Evolutionary conservation across 2,888 invertebrate genomes (phyloP).

Genomic region (Bedellia somnulentella): DNA sequence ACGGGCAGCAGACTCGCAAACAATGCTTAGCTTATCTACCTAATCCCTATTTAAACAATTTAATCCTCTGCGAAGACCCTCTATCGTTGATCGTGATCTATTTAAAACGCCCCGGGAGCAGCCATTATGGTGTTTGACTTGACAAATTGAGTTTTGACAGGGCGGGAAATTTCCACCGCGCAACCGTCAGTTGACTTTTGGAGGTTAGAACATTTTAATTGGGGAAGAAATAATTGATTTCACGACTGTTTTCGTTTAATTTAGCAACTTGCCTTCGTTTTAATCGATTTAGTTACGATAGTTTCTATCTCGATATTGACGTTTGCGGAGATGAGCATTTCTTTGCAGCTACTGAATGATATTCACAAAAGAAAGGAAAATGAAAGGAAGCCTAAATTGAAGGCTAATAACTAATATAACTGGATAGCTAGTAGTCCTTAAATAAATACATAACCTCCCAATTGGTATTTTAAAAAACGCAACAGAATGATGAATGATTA

Average conservation of each 20-base stretch:
- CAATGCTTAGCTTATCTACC: slow-evolving; percentile 47
- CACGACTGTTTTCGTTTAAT: slow-evolving; percentile 25
- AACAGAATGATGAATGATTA: too few species aligned
- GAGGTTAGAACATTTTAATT: slow-evolving; percentile 23
- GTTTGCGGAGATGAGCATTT: too few species aligned
- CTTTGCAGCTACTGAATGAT: too few species aligned
- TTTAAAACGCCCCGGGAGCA: slow-evolving; percentile 22
- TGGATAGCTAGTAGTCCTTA: too few species aligned
- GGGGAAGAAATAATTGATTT: slow-evolving; percentile 22
- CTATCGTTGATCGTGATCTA: slow-evolving; percentile 12
- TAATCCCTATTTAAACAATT: slow-evolving; percentile 60
- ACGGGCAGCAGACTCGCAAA: slow-evolving; percentile 38
- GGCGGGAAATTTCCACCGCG: slow-evolving; percentile 35
- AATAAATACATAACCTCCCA: too few species aligned
- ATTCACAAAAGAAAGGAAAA: too few species aligned
- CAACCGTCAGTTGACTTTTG: slow-evolving; percentile 16
- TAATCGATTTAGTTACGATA: slow-evolving; percentile 1
- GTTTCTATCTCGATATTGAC: neutral
- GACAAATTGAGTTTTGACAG: slow-evolving; percentile 59
- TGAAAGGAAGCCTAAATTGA: too few species aligned
- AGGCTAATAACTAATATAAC: too few species aligned
- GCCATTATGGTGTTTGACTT: slow-evolving; percentile 48
- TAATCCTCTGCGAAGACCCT: slow-evolving; percentile 31
- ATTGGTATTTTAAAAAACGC: too few species aligned
- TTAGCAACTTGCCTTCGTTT: too few species aligned